These are phyloP conservation scores for Arenaria interpres DNA, from an alignment of 2,113 vertebrate genomes.

Conservation along the genomic window DNA sequence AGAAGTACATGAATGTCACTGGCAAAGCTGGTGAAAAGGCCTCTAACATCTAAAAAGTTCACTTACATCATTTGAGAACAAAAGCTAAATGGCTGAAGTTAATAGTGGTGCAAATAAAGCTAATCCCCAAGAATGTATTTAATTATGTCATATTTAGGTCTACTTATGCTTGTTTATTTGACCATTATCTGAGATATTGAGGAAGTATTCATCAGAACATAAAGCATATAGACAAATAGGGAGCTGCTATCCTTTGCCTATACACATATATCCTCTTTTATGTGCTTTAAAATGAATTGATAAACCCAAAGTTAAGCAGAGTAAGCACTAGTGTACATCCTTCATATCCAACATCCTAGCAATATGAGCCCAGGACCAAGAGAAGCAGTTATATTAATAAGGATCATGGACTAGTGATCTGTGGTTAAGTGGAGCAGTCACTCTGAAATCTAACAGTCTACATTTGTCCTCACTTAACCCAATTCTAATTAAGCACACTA, in stretches of 20 bases:
- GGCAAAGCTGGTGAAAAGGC: not conserved
- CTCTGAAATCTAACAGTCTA: not conserved
- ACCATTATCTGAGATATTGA: not conserved
- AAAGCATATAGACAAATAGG: not conserved
- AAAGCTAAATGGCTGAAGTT: not conserved
- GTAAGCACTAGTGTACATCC: not conserved
- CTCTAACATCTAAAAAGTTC: not conserved
- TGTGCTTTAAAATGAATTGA: not conserved
- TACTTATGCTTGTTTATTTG: not conserved
- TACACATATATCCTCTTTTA: not conserved
- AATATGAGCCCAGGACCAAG: not conserved
- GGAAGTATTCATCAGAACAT: not conserved
- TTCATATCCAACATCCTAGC: not conserved
- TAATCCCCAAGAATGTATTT: not conserved
- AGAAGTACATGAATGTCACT: not conserved
- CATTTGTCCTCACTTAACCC: slow-evolving; percentile 22
- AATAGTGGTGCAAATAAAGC: not conserved
- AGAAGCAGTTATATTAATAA: not conserved
- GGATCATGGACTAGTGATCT: not conserved
- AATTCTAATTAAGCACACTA: slow-evolving; percentile 13
- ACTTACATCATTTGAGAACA: not conserved
- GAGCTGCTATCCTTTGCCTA: not conserved
- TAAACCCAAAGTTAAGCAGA: not conserved
- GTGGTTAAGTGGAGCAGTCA: not conserved
- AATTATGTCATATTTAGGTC: not conserved